phyloP scores from a whole-genome alignment of 2,888 invertebrate genomes.

The Mythimna loreyi region DNA sequence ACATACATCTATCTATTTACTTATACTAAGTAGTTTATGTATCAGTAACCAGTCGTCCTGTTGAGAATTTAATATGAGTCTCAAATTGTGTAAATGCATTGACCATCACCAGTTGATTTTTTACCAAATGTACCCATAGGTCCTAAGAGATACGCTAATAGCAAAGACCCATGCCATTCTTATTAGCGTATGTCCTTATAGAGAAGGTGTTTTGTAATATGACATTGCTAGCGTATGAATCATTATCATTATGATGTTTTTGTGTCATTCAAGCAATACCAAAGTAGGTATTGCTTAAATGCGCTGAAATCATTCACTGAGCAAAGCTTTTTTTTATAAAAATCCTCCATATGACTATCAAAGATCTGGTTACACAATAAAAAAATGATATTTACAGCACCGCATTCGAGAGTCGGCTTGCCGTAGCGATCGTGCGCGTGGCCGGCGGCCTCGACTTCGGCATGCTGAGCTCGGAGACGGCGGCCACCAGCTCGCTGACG shows the following conservation, averaged over 20 bases:
- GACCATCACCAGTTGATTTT: not conserved
- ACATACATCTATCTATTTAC: too few relatives aligned
- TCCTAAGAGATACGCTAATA: too few relatives aligned
- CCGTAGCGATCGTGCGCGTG: slow-evolving; percentile 97
- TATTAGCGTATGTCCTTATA: slow-evolving; percentile 7
- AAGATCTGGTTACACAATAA: not conserved
- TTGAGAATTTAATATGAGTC: not conserved
- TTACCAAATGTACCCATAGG: too few relatives aligned
- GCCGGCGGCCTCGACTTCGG: slow-evolving; percentile 96
- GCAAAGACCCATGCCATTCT: too few relatives aligned
- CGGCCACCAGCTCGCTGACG: slow-evolving; percentile 84
- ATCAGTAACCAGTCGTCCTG: too few relatives aligned
- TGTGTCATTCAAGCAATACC: not conserved
- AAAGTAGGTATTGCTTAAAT: too few relatives aligned
- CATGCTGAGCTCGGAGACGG: slow-evolving; percentile 83
- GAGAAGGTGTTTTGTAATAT: not conserved
- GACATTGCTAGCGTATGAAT: slow-evolving; percentile 6
- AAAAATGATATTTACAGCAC: slow-evolving; percentile 90
- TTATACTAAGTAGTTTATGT: too few relatives aligned
- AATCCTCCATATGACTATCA: too few relatives aligned
- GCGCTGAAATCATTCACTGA: too few relatives aligned
- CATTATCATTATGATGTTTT: not conserved
- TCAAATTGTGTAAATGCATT: not conserved
- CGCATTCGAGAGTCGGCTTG: slow-evolving; percentile 97
- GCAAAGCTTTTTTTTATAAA: too few relatives aligned